Conservation (phyloP, 2,888 invertebrate genomes). For the Rhamphomyia laevipes region DNA sequence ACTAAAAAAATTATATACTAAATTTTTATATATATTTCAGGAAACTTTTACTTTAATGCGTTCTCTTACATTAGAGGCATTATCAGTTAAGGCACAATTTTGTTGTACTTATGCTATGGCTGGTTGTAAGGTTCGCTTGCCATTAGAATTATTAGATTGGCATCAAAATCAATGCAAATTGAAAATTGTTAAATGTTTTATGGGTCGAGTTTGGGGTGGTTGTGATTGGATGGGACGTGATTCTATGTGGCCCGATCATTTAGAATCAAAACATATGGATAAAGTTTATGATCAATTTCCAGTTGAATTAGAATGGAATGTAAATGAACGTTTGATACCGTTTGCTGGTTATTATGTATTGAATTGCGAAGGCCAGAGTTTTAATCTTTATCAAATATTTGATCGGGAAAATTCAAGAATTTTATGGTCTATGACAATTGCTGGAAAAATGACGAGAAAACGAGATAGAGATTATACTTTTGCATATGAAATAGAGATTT, state of each 20-base stretch:
- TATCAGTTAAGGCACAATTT: slow-evolving; percentile 48
- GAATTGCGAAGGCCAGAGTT: slow-evolving; percentile 31
- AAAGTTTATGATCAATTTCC: slow-evolving; percentile 32
- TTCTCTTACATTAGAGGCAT: slow-evolving; percentile 45
- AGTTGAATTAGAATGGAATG: slow-evolving; percentile 27
- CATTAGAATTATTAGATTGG: slow-evolving; percentile 41
- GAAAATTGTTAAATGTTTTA: slow-evolving; percentile 35
- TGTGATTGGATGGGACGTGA: slow-evolving; percentile 48
- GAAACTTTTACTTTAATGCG: slow-evolving; percentile 44
- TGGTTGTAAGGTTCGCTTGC: slow-evolving; percentile 46
- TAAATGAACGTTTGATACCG: slow-evolving; percentile 26
- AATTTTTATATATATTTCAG: slow-evolving; percentile 28
- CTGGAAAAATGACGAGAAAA: slow-evolving; percentile 26
- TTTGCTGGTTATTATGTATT: slow-evolving; percentile 34
- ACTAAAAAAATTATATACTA: not conserved
- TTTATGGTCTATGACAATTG: slow-evolving; percentile 32
- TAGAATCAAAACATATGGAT: slow-evolving; percentile 42
- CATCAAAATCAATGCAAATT: slow-evolving; percentile 39
- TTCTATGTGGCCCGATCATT: slow-evolving; percentile 50
- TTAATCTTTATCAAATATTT: slow-evolving; percentile 35
- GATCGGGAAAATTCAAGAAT: slow-evolving; percentile 25
- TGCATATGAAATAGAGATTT: slow-evolving; percentile 33
- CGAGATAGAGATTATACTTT: slow-evolving; percentile 28
- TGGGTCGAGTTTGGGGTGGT: slow-evolving; percentile 39
- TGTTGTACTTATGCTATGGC: slow-evolving; percentile 42